These are phyloP conservation scores for Plectrocnemia conspersa DNA, from an alignment of 1,140 invertebrate species.

Conservation along the genomic window DNA sequence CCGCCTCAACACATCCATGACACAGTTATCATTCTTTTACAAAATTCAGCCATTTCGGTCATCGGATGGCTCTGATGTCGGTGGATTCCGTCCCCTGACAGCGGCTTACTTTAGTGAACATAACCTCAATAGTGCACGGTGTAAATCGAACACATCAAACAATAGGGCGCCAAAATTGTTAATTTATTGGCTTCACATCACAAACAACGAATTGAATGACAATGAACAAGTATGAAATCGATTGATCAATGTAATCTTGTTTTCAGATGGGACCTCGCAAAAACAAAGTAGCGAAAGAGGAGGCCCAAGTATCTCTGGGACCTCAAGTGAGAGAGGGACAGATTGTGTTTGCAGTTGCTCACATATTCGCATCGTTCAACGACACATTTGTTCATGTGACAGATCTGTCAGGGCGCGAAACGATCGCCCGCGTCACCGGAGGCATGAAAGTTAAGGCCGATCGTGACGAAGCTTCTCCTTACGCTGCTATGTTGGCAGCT, in stretches of 20 bases:
- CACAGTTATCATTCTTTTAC: too few species aligned
- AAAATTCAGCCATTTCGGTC: too few species aligned
- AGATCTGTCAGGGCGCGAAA: conserved; percentile 98
- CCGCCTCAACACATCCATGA: too few species aligned
- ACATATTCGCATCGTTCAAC: conserved; percentile 99
- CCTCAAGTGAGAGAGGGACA: conserved; percentile 97
- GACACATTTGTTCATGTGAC: conserved; percentile 99
- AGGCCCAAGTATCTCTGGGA: conserved; percentile 93
- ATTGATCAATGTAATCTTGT: too few species aligned
- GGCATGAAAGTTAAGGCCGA: conserved; percentile 99
- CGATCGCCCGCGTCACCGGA: conserved; percentile 96
- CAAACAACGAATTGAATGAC: too few species aligned
- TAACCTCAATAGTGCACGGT: too few species aligned
- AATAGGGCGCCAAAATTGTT: too few species aligned
- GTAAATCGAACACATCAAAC: too few species aligned
- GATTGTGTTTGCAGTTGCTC: conserved; percentile 97
- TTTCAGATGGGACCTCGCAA: conserved; percentile 89
- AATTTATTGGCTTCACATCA: too few species aligned
- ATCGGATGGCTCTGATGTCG: too few species aligned
- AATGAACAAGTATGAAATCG: conserved; percentile 33
- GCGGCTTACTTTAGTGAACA: too few species aligned
- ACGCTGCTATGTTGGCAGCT: conserved; percentile 99
- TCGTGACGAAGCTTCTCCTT: conserved; percentile 98
- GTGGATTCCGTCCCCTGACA: too few species aligned
- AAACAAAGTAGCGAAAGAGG: conserved; percentile 93